These are phyloP conservation scores for Furcula furcula DNA, from an alignment of 2,888 invertebrate species.

Conservation along the genomic window DNA sequence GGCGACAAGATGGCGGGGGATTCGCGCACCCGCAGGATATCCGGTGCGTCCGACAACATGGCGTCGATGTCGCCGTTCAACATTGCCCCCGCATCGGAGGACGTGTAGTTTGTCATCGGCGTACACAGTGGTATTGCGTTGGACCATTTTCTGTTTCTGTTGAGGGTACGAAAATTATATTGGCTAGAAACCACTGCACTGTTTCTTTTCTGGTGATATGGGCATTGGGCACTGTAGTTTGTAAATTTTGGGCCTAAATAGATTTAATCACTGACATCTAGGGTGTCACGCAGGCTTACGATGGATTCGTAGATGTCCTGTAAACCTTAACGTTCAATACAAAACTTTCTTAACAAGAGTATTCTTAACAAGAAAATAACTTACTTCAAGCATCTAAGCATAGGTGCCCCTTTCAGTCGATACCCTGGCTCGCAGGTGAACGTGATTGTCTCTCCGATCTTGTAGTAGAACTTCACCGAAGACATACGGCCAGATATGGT, in stretches of 20 bases:
- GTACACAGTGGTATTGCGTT: slow-evolving; percentile 90
- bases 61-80: slow-evolving; percentile 70
- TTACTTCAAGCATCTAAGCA: slow-evolving; percentile 86
- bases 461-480: slow-evolving; percentile 93
- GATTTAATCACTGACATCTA: too few species aligned
- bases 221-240: too few species aligned
- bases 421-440: slow-evolving; percentile 92
- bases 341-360: too few species aligned
- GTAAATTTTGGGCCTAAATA: too few species aligned
- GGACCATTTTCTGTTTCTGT: slow-evolving; percentile 92
- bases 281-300: too few species aligned
- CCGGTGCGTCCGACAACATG: slow-evolving; percentile 67
- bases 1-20: slow-evolving; percentile 71
- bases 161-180: too few species aligned
- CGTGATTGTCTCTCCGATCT: slow-evolving; percentile 91
- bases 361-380: too few species aligned
- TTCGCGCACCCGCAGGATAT: slow-evolving; percentile 63
- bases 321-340: too few species aligned
- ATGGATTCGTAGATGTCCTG: too few species aligned
- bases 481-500: slow-evolving; percentile 93
- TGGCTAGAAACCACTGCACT: too few species aligned
- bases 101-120: slow-evolving; percentile 64
- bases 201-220: too few species aligned
- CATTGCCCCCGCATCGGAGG: slow-evolving; percentile 64
- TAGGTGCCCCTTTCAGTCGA: slow-evolving; percentile 87